Evolutionary conservation across 2,797 vertebrate genomes (phyloP), one percentile per base, ranked within the genome.

Genomic region (Mormyrops boulengeri): DNA sequence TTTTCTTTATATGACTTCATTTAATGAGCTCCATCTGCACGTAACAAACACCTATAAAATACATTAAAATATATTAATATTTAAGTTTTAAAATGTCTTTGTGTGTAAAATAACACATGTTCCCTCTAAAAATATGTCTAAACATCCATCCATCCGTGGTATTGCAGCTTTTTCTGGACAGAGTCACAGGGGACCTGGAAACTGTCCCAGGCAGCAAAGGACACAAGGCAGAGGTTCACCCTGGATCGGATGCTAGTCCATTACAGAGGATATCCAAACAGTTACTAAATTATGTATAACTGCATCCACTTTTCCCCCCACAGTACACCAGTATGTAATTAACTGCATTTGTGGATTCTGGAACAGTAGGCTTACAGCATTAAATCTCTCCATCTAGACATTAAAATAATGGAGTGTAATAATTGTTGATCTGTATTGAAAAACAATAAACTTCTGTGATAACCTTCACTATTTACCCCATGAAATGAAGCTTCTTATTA

Each of bases 281-380:
- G 77, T 82, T 47, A 82, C 77, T 82, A n/a, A 82, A 47, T 82
- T 47, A 82, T 82, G 77, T 82, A 82, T 82, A 44, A 82, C 44
- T 82, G 77, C 41, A 47, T 82, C 77, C 77, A 44, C 38, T 82
- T 73, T 73, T 38, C 69, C 69, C 73, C 17, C 38, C 77, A 44
- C 77, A 82, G 77, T 82, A 82, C 77, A 82, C 41, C 17, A 82
- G 7, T 82, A 47, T 82, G 77, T 82, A 82, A 82, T 82, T 82
- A 82, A 44, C 17, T 47, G 77, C 77, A 82, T 19, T 47, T 82
- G 77, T 82, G 77, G 77, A 47, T 47, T 47, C 38, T 47, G 77
- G 77, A 82, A 82, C 69, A 41, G 69, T 73, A 73, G 34, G 34
- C 34, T 73, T 82, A 47, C 22, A 82, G 77, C 41, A 82, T 82